phyloP scores from a whole-genome alignment of 1,140 invertebrate genomes.

The Drosophila pseudoobscura region DNA sequence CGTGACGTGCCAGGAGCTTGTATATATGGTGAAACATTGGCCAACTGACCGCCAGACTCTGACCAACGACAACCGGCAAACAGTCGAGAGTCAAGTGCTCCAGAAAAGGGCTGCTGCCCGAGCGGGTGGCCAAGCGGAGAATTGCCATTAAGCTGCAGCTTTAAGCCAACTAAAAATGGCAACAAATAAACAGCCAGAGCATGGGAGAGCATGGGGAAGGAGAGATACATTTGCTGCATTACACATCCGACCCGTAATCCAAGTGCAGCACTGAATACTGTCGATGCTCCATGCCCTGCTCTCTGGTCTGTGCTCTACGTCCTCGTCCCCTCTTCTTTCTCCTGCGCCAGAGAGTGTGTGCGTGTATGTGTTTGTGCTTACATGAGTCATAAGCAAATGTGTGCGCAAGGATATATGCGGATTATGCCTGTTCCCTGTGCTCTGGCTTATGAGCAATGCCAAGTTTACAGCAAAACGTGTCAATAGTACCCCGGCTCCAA shows the following conservation, averaged over 20 bases:
- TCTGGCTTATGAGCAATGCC: constrained; percentile 68
- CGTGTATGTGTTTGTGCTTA: constrained; percentile 37
- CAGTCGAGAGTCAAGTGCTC: constrained; percentile 54
- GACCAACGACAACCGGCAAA: constrained; percentile 43
- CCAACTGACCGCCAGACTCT: constrained; percentile 34
- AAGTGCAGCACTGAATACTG: constrained; percentile 51
- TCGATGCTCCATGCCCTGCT: constrained; percentile 45
- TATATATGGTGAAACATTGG: constrained; percentile 28
- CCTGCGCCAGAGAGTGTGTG: background rate
- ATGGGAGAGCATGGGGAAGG: background rate
- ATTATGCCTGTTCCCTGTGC: constrained; percentile 73
- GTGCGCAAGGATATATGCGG: constrained; percentile 64
- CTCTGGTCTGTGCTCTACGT: background rate
- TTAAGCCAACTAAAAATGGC: constrained; percentile 78
- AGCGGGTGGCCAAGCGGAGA: constrained; percentile 60
- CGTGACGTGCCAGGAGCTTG: constrained; percentile 39
- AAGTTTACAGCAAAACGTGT: constrained; percentile 77
- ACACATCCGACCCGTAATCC: constrained; percentile 71
- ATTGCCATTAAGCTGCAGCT: constrained; percentile 78
- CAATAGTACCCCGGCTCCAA: constrained; percentile 50
- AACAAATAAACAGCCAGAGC: constrained; percentile 65
- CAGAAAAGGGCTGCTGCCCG: constrained; percentile 13
- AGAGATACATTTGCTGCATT: constrained; percentile 38
- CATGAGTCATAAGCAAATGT: constrained; percentile 72
- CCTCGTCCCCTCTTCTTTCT: no score